phyloP scores from a whole-genome alignment of 2,888 invertebrate genomes.

The Spodoptera exigua region DNA sequence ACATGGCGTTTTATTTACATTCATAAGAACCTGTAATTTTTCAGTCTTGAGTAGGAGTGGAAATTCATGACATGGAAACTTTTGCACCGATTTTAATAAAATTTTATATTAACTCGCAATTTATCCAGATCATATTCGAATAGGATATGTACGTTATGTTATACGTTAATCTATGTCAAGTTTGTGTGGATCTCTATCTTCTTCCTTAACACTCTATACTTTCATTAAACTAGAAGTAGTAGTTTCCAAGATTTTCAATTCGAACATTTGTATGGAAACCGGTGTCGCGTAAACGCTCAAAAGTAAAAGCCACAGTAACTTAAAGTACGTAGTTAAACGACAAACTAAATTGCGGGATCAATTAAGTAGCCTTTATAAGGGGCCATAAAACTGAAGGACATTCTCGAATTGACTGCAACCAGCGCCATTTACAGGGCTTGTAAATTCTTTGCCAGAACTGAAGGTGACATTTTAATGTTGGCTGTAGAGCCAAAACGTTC shows the following conservation, averaged over 20 bases:
- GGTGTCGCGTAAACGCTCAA: no score
- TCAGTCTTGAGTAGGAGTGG: no score
- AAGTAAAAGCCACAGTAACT: background rate
- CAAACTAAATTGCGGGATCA: conserved; percentile 2
- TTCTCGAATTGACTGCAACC: conserved; percentile 4
- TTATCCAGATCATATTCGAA: no score
- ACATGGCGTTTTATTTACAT: no score
- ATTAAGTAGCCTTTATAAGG: conserved; percentile 10
- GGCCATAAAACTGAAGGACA: conserved; percentile 12
- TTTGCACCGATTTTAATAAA: background rate
- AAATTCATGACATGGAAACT: no score
- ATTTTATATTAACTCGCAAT: background rate
- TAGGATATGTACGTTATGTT: no score
- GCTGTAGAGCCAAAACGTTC: conserved; percentile 46
- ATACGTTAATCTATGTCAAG: no score
- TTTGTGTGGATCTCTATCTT: no score
- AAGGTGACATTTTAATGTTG: conserved; percentile 45
- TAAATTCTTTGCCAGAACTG: conserved; percentile 23
- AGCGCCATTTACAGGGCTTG: conserved; percentile 3
- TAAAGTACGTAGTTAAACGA: background rate
- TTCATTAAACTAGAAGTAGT: no score
- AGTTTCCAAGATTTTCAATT: no score
- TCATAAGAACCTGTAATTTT: no score
- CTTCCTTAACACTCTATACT: no score
- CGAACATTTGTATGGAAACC: background rate